phyloP scores from a whole-genome alignment of 2,888 invertebrate species.

The Synanthedon formicaeformis region DNA sequence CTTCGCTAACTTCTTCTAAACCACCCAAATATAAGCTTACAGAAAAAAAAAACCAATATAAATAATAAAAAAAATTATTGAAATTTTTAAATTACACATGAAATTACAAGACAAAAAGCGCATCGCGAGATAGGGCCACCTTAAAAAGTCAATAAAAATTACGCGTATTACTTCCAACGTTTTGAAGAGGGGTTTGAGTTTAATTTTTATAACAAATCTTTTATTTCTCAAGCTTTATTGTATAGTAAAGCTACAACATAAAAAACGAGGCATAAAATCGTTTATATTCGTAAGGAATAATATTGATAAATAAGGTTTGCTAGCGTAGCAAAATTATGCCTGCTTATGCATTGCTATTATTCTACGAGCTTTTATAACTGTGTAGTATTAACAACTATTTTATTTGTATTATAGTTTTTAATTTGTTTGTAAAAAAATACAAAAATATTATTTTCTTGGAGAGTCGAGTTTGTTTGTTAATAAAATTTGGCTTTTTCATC shows the following conservation, averaged over 20 bases:
- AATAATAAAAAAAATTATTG: neutral
- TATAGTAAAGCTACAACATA: conserved; percentile 47
- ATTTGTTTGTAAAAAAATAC: too few species aligned
- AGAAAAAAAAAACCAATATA: too few species aligned
- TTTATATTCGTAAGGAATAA: conserved; percentile 39
- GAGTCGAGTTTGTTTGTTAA: too few species aligned
- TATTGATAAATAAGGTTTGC: conserved; percentile 32
- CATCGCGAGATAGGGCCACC: conserved; percentile 27
- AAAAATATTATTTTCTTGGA: too few species aligned
- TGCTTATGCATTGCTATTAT: too few species aligned
- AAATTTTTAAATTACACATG: neutral
- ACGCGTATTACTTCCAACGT: conserved; percentile 30
- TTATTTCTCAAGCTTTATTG: conserved; percentile 48
- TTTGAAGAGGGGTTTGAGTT: conserved; percentile 49
- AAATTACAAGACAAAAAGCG: conserved; percentile 37
- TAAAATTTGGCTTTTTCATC: too few species aligned
- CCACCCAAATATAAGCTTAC: too few species aligned
- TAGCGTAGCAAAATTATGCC: conserved; percentile 10
- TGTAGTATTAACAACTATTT: too few species aligned
- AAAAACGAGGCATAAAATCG: conserved; percentile 46
- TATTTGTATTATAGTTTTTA: too few species aligned
- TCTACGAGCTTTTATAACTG: too few species aligned
- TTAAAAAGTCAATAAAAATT: conserved; percentile 53
- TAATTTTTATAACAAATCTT: conserved; percentile 64
- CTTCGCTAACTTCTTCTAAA: too few species aligned